Evolutionary conservation across 1,140 invertebrate genomes (phyloP), one percentile per base, ranked within the genome.

Genomic region (Hylaeus anthracinus): DNA sequence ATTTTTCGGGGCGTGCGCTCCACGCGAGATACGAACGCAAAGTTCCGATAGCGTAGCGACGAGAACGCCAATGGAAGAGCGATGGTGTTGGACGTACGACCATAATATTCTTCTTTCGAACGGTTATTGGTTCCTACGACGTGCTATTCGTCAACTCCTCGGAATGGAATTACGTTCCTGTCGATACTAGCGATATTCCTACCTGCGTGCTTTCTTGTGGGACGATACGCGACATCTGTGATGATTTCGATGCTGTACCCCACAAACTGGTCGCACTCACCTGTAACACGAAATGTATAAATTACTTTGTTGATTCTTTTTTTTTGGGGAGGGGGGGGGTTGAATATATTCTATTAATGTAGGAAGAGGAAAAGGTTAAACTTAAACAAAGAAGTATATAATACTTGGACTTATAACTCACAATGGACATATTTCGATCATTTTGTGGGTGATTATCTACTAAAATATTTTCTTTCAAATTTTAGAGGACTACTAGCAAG

Each of bases 211-310:
- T 76, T 86, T 61, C 81, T 79, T 55, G 63, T 14, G 37, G 76
- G 58, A 55, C 80, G 85, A 69, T 69, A 67, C 37, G 72, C 73
- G 41, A 79, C 79, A 61, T 72, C 67, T 45, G 58, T 76, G 67
- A 74, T 83, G 69, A 69, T 69, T 69, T 85, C 61, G 56, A 48
- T 45, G 60, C 72, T 43, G 41, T 56, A 61, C 41, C 74, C 85
- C 51, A 43, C 26, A 69, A 76, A 83, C 65, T 71, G 71, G 53
- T 83, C 77, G 55, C 61, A 86, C 85, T 86, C 85, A 86, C 85
- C 85, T 86, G 76, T 0, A 85, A 82, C 39, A 69, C 26, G 41
- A 83, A 1, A 51, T 51, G 9, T 2, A 51, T 9, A 9, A 51
- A 4, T 51, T 69, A 41, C 5, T 14, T 14, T 26, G 8, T 51